A percentile compares a stretch with the other conserved stretches of the same genome.
phyloP scores from a whole-genome alignment of 2,797 vertebrate species.

The Neoniphon sammara region DNA sequence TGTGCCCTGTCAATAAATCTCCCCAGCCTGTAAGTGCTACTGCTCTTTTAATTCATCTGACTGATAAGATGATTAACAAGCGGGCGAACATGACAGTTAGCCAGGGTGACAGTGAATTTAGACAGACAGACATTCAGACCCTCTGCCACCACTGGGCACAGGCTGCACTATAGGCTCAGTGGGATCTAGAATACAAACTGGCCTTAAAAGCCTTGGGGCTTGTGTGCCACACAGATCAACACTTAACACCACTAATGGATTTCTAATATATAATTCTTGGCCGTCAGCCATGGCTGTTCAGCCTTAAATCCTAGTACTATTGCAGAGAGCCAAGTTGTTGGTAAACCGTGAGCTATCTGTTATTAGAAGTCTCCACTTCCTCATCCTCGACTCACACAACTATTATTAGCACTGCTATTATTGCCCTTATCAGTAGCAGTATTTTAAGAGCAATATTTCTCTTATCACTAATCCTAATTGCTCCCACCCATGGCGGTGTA shows the following conservation, averaged over 20 bases:
- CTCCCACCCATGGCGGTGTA: constrained; percentile 61
- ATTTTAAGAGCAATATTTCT: constrained; percentile 75
- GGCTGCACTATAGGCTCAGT: constrained; percentile 8
- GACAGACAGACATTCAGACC: constrained; percentile 47
- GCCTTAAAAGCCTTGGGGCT: constrained; percentile 45
- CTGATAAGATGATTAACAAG: constrained; percentile 12
- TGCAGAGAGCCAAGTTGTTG: constrained; percentile 69
- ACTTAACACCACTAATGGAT: constrained; percentile 75
- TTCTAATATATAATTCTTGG: constrained; percentile 72
- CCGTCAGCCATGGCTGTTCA: constrained; percentile 53
- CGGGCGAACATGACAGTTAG: constrained; percentile 51
- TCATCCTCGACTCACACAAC: constrained; percentile 58
- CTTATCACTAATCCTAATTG: constrained; percentile 75
- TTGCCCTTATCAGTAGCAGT: constrained; percentile 72
- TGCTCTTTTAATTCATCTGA: constrained; percentile 21
- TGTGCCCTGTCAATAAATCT: too few relatives aligned
- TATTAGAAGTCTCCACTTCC: constrained; percentile 76
- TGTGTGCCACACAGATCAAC: constrained; percentile 67
- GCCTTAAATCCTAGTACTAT: constrained; percentile 69
- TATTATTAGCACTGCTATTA: constrained; percentile 79
- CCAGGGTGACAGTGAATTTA: constrained; percentile 46
- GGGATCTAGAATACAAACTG: constrained; percentile 41
- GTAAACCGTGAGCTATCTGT: constrained; percentile 69
- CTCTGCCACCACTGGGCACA: constrained; percentile 34
- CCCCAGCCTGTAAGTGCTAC: constrained; percentile 23